phyloP scores from a whole-genome alignment of 1,140 invertebrate species.

The Papilio glaucus region DNA sequence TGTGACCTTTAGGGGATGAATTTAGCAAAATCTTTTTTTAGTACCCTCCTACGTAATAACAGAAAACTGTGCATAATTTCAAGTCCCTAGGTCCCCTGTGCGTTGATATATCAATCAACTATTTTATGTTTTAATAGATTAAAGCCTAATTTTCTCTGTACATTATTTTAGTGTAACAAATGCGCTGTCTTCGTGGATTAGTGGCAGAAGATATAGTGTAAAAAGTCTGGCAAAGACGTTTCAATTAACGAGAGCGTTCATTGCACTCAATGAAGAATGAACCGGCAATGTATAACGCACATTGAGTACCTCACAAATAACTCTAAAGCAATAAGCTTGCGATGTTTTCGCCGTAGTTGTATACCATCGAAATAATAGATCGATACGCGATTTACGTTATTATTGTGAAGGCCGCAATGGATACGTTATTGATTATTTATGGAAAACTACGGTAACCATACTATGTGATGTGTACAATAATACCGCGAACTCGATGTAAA shows the following conservation, averaged over 20 bases:
- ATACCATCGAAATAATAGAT: slow-evolving; percentile 11
- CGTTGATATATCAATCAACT: no score
- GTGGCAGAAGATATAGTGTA: background rate
- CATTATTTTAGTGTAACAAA: background rate
- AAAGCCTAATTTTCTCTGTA: no score
- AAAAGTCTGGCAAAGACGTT: background rate
- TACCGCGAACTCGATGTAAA: no score
- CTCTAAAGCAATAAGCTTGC: background rate
- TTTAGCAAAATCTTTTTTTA: no score
- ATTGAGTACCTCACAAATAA: background rate
- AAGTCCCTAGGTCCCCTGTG: no score
- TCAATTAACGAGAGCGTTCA: background rate
- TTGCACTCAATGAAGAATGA: background rate
- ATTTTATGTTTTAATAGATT: no score
- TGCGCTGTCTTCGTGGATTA: background rate
- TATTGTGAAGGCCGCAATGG: background rate
- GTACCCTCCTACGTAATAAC: no score
- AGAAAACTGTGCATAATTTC: no score
- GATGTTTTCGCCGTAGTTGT: background rate
- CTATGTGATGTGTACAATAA: no score
- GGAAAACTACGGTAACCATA: background rate
- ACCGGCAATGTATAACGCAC: background rate
- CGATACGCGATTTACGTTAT: background rate
- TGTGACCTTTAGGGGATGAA: no score
- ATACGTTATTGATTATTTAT: slow-evolving; percentile 2